phyloP scores from a whole-genome alignment of 2,888 invertebrate genomes.

The Cheilosia impressa region DNA sequence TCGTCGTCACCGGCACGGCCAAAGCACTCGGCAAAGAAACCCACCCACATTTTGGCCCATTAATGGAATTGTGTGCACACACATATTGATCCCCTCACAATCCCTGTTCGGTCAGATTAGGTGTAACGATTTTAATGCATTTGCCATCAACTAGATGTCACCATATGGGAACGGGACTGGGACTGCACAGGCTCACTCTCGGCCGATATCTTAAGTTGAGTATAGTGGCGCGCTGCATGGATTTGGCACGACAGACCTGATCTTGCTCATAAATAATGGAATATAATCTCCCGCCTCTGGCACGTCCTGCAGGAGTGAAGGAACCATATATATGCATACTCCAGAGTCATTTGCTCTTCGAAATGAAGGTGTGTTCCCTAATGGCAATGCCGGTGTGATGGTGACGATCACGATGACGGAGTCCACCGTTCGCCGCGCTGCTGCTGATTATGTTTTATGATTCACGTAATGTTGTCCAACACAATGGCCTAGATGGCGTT shows the following conservation, averaged over 20 bases:
- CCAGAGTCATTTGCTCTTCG: conserved; percentile 59
- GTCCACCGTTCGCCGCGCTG: conserved; percentile 41
- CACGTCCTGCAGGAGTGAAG: conserved; percentile 48
- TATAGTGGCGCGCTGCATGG: conserved; percentile 43
- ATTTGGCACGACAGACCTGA: conserved; percentile 58
- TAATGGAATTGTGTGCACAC: conserved; percentile 70
- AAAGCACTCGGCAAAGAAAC: conserved; percentile 66
- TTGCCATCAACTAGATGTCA: conserved; percentile 74
- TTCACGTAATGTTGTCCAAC: conserved; percentile 72
- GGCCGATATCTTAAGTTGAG: conserved; percentile 42
- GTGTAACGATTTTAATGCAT: conserved; percentile 72
- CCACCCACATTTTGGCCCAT: conserved; percentile 73
- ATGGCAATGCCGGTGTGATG: conserved; percentile 32
- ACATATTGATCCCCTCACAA: conserved; percentile 71
- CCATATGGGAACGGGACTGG: conserved; percentile 59
- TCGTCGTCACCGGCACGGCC: conserved; percentile 12
- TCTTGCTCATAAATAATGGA: conserved; percentile 74
- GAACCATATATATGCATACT: conserved; percentile 2
- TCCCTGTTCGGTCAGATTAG: conserved; percentile 60
- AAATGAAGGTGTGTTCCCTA: conserved; percentile 72
- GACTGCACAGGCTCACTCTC: background rate
- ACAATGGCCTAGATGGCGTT: conserved; percentile 72
- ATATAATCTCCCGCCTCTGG: conserved; percentile 71
- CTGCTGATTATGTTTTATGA: conserved; percentile 73
- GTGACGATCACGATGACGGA: conserved; percentile 59